Base-by-base conservation (phyloP, 2,113 vertebrate species). In the Pachyramphus minor region DNA sequence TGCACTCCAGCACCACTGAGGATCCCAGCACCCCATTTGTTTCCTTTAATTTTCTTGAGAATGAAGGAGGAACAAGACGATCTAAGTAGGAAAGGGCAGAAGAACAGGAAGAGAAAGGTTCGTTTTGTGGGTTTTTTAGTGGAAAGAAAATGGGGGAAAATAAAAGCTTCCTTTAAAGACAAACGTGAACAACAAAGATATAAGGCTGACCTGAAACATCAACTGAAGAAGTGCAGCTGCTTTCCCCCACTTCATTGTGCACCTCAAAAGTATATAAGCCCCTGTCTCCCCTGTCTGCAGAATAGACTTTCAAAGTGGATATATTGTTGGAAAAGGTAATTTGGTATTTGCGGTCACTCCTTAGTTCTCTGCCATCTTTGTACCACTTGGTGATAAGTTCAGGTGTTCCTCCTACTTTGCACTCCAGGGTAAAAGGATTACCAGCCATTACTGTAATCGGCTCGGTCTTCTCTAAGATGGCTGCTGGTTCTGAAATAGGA, bases 331-430 rank as follows among this genome's bases (percentile, higher is more conserved):
- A 98, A 84, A 99, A 98, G 24, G 97, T 98, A 80, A 99, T 99
- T 95, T 99, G 99, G 90, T 99, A 99, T 98, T 99, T 99, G 91
- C 99, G 98, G 45, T 99, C 98, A 47, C 97, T 98, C 80, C 97
- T 98, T 83, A 99, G 97, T 94, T 99, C 99, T 94, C 98, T 99
- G 47, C 98, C 99, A 1, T 99, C 99, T 98, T 98, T 99, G 89
- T 98, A 99, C 99, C 99, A 99, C 95, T 99, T 99, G 47, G 99
- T 95, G 95, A 98, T 98, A 47, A 99, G 98, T 49, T 99, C 99
- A 42, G 99, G 99, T 72, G 99, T 99, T 93, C 99, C 99, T 85
- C 98, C 97, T 81, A 99, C 98, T 8, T 98, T 98, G 91, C 99
- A 99, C 88, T 99, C 99, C 95, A 99, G 81, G 19, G 98, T 98